Conservation (phyloP, 1,140 invertebrate species). For the Microplitis demolitor region DNA sequence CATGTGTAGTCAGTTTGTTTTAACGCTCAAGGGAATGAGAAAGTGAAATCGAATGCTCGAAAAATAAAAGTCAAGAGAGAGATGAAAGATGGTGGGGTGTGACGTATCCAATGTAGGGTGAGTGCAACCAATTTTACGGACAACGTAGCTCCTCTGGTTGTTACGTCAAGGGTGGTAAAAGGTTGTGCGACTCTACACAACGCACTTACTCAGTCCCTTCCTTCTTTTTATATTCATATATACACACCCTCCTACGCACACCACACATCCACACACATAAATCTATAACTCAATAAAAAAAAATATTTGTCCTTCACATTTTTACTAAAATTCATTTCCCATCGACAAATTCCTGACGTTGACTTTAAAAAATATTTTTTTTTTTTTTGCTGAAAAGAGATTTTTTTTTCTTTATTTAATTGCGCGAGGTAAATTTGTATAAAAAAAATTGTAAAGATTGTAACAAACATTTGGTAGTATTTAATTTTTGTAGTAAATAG, state of each 20-base stretch:
- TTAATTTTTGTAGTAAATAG: too few species aligned
- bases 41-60: slow-evolving; percentile 29
- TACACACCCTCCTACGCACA: not conserved
- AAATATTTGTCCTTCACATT: not conserved
- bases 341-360: too few species aligned
- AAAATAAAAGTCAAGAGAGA: slow-evolving; percentile 24
- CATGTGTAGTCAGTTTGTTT: slow-evolving; percentile 42
- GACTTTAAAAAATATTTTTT: too few species aligned
- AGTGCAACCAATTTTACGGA: slow-evolving; percentile 47
- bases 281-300: not conserved
- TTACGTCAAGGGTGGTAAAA: slow-evolving; percentile 44
- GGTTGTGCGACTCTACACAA: slow-evolving; percentile 39
- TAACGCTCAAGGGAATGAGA: slow-evolving; percentile 18
- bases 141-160: slow-evolving; percentile 34
- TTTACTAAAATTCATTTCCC: too few species aligned
- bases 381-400: too few species aligned
- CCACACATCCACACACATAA: not conserved
- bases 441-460: too few species aligned
- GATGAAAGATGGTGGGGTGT: slow-evolving; percentile 14
- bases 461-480: too few species aligned
- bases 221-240: slow-evolving; percentile 6
- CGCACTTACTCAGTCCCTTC: slow-evolving; percentile 43
- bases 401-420: too few species aligned
- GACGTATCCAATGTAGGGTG: slow-evolving; percentile 25
- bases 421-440: too few species aligned